A percentile compares a stretch with the other conserved stretches of the same genome.
Evolutionary conservation across 2,888 invertebrate species (phyloP).

Genomic region (Yponomeuta malinellus): DNA sequence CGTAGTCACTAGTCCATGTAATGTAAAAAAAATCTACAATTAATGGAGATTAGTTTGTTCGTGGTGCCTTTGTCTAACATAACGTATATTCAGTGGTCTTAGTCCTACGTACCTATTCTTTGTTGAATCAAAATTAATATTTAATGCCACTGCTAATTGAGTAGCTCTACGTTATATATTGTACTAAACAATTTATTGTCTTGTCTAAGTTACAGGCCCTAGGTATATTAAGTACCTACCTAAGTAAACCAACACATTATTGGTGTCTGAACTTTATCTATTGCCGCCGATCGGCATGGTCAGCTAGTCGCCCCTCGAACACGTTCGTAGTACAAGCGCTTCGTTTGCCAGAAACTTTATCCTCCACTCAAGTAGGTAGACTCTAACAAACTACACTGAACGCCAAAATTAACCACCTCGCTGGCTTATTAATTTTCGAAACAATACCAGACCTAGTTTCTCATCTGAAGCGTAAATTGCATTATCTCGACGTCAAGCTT

Average conservation of each 20-base stretch:
- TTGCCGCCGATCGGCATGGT: slow-evolving; percentile 28
- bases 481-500: slow-evolving; percentile 6
- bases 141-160: too few species aligned
- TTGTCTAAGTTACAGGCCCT: too few species aligned
- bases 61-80: too few species aligned
- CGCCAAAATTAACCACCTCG: background rate
- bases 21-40: too few species aligned
- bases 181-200: too few species aligned
- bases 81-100: too few species aligned
- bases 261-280: slow-evolving; percentile 32
- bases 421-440: background rate
- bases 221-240: too few species aligned
- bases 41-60: too few species aligned
- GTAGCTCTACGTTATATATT: too few species aligned
- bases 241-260: background rate
- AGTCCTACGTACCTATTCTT: too few species aligned
- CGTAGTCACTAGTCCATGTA: too few species aligned
- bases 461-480: background rate
- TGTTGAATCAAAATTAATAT: too few species aligned
- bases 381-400: background rate
- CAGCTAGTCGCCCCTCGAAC: slow-evolving; percentile 45
- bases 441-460: background rate
- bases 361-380: slow-evolving; percentile 4
- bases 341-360: slow-evolving; percentile 26
- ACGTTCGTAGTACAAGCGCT: slow-evolving; percentile 32